These are phyloP conservation scores for Lepidurus couesii DNA, from an alignment of 1,140 invertebrate species.

Conservation along the genomic window DNA sequence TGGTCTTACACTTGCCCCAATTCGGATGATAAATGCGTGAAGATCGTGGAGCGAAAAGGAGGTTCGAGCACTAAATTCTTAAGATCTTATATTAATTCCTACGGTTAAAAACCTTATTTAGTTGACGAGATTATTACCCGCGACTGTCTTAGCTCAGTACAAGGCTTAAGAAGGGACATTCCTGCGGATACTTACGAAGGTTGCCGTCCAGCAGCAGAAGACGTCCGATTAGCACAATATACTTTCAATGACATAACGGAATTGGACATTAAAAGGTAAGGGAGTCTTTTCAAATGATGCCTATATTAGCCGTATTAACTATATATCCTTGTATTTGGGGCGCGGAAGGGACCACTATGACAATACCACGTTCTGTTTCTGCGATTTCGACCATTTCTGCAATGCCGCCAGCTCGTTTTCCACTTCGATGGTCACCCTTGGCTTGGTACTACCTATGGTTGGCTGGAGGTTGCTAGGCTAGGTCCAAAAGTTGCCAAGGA, in stretches of 20 bases:
- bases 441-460: neutral
- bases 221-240: slow-evolving; percentile 73
- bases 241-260: slow-evolving; percentile 81
- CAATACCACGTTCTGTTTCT: slow-evolving; percentile 81
- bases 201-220: slow-evolving; percentile 69
- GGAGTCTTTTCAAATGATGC: slow-evolving; percentile 32
- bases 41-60: slow-evolving; percentile 79
- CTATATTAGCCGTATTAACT: neutral
- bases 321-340: slow-evolving; percentile 40
- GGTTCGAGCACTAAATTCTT: slow-evolving; percentile 49
- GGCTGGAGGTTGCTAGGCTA: slow-evolving; percentile 20
- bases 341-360: slow-evolving; percentile 68
- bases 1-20: slow-evolving; percentile 71
- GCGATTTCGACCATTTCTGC: slow-evolving; percentile 83
- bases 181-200: slow-evolving; percentile 85
- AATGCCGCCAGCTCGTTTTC: slow-evolving; percentile 48
- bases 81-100: slow-evolving; percentile 50
- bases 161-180: slow-evolving; percentile 70
- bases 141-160: slow-evolving; percentile 74
- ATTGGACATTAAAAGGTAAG: slow-evolving; percentile 71
- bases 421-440: neutral
- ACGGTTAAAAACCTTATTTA: slow-evolving; percentile 47
- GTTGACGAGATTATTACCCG: slow-evolving; percentile 72
- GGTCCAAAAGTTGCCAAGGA: neutral
- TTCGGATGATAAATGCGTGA: slow-evolving; percentile 80